phyloP scores from a whole-genome alignment of 2,113 vertebrate species.

The Apeltes quadracus region DNA sequence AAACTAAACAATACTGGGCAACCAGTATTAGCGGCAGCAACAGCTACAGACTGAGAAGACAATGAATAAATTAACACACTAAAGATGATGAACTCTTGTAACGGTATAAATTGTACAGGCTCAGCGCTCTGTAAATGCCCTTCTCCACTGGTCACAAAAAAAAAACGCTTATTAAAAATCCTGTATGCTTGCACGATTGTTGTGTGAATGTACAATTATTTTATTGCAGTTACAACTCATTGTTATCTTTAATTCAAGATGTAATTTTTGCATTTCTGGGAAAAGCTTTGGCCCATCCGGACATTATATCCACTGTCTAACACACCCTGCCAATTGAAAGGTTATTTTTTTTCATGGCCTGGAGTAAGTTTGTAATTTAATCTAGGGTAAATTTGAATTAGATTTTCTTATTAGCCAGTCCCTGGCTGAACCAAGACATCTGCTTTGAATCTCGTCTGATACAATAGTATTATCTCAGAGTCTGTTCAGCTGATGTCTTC shows the following conservation, averaged over 20 bases:
- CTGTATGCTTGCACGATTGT: neutral
- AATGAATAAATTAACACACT: neutral
- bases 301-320: conserved; percentile 40
- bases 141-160: neutral
- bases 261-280: conserved; percentile 25
- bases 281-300: conserved; percentile 25
- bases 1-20: neutral
- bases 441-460: conserved; percentile 57
- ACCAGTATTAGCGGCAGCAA: neutral
- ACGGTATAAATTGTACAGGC: neutral
- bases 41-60: neutral
- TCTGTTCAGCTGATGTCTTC: conserved; percentile 35
- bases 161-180: neutral
- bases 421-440: conserved; percentile 61
- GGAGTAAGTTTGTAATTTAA: conserved; percentile 63
- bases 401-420: conserved; percentile 68
- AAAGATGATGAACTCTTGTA: neutral
- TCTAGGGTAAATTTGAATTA: conserved; percentile 58
- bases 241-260: neutral
- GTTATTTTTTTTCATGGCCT: conserved; percentile 53
- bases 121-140: neutral
- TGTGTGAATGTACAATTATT: neutral
- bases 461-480: conserved; percentile 54
- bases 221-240: neutral
- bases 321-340: conserved; percentile 58